Evolutionary conservation across 1,140 invertebrate species (phyloP).

Genomic region (Diploscapter pachys): DNA sequence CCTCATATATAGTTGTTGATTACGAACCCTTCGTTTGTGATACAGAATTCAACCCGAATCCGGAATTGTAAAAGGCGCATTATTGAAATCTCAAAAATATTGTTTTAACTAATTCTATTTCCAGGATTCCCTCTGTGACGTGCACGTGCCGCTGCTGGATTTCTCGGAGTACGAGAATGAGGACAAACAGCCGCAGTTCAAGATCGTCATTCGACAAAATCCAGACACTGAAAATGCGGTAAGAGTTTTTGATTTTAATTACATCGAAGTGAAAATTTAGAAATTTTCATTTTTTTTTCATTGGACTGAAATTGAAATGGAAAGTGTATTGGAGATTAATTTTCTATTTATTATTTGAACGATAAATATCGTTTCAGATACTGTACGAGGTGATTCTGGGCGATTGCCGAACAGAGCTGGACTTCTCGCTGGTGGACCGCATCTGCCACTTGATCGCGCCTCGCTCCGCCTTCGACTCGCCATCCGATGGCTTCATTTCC

Average conservation of each 20-base stretch:
- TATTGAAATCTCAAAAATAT: no score
- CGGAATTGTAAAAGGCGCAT: no score
- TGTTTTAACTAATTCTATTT: background rate
- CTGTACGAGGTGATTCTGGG: constrained; percentile 21
- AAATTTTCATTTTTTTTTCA: no score
- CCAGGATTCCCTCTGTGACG: background rate
- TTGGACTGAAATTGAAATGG: background rate
- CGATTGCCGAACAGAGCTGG: constrained; percentile 32
- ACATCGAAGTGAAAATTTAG: no score
- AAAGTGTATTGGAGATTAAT: background rate
- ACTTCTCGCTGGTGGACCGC: constrained; percentile 34
- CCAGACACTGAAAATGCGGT: background rate
- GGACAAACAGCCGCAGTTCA: constrained; percentile 18
- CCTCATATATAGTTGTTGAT: no score
- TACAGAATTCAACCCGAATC: no score
- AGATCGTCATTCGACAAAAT: constrained; percentile 6
- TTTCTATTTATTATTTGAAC: background rate
- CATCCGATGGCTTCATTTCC: background rate
- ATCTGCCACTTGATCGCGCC: constrained; percentile 27
- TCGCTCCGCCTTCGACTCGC: constrained; percentile 30
- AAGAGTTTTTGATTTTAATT: background rate
- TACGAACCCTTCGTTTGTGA: no score
- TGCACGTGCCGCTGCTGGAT: constrained; percentile 28
- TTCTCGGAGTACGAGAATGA: constrained; percentile 33
- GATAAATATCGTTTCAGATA: background rate